These are phyloP conservation scores for Oryctolagus cuniculus DNA, from an alignment of 2,113 vertebrate genomes.

Conservation along the genomic window DNA sequence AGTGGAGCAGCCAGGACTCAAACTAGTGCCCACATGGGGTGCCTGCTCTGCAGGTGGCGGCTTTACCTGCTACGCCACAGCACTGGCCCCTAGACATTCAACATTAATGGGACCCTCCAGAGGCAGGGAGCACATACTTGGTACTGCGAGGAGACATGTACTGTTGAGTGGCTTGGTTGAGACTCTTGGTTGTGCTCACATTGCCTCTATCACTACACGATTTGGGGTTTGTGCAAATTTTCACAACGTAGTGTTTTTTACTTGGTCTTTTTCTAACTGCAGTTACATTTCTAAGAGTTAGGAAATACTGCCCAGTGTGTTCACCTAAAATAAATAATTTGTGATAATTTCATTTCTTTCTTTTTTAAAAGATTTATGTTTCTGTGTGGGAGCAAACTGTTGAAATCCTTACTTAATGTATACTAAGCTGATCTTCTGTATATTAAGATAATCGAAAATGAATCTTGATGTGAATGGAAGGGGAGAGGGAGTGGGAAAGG, in stretches of 20 bases:
- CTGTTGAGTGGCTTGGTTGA: background rate
- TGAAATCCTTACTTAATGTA: no score
- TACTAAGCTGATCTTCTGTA: no score
- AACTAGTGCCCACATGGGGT: no score
- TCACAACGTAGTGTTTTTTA: background rate
- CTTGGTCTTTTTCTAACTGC: slow-evolving; percentile 5
- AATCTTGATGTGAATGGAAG: no score
- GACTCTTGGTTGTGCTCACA: background rate
- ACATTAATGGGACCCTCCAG: background rate
- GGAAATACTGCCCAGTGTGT: background rate
- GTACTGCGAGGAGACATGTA: background rate
- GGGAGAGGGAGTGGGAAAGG: no score
- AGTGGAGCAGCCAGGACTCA: no score
- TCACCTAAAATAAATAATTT: slow-evolving; percentile 34
- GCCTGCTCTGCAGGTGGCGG: no score
- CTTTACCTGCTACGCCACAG: no score
- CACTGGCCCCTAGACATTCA: background rate
- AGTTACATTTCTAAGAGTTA: background rate
- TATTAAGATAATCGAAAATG: no score
- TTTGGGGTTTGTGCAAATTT: slow-evolving; percentile 16
- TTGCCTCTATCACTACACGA: background rate
- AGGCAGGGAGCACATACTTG: background rate
- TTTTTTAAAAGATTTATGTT: no score
- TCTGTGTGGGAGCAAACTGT: no score
- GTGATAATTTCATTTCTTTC: background rate